Evolutionary conservation across 2,888 invertebrate species (phyloP).

Genomic region (Polia nebulosa): DNA sequence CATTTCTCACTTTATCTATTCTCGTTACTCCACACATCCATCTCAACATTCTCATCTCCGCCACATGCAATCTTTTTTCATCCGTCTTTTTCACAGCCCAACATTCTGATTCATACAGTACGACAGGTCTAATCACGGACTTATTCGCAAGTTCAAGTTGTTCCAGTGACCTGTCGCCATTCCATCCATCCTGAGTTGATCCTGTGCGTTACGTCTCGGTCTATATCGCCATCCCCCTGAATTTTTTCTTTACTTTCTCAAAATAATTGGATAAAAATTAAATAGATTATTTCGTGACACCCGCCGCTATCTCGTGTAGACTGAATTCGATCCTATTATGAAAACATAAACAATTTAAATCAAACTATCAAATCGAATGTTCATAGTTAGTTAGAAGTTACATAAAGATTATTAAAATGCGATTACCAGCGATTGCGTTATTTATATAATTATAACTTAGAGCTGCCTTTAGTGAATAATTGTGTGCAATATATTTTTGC

Average conservation of each 20-base stretch:
- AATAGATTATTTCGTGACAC: background rate
- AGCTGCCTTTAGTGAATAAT: conserved; percentile 31
- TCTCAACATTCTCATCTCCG: too few relatives aligned
- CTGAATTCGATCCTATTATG: background rate
- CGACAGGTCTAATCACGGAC: too few relatives aligned
- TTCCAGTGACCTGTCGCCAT: too few relatives aligned
- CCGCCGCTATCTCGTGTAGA: background rate
- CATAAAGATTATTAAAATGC: conserved; percentile 49
- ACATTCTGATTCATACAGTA: too few relatives aligned
- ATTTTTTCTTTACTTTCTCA: background rate
- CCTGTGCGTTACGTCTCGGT: too few relatives aligned
- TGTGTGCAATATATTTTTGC: conserved; percentile 53
- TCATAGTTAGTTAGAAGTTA: conserved; percentile 19
- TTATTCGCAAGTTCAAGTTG: too few relatives aligned
- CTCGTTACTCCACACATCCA: too few relatives aligned
- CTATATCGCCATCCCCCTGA: too few relatives aligned
- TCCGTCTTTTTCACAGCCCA: too few relatives aligned
- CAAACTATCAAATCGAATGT: conserved; percentile 15
- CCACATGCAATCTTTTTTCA: too few relatives aligned
- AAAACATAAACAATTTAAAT: background rate
- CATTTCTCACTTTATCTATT: too few relatives aligned
- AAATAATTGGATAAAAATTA: background rate
- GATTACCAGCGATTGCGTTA: conserved; percentile 44
- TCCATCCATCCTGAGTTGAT: too few relatives aligned
- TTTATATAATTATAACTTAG: conserved; percentile 48